Conservation (phyloP, 2,888 invertebrate genomes). For the Crepidodera aurea region DNA sequence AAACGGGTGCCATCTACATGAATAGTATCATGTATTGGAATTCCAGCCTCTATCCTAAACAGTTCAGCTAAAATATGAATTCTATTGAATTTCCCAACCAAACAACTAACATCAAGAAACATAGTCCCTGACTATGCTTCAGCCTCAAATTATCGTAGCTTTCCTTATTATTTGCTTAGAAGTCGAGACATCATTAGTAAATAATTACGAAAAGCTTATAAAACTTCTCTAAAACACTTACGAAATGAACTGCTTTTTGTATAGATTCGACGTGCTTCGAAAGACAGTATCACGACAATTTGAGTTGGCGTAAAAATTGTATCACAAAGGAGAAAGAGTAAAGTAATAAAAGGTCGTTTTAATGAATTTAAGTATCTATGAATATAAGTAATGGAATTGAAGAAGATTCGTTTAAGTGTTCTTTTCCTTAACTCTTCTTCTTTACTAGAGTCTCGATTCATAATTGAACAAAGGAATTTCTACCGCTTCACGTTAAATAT, state of each 20-base stretch:
- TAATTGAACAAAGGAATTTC: constrained; percentile 28
- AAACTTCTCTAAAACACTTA: not conserved
- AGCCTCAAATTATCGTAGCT: too few species aligned
- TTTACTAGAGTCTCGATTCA: constrained; percentile 21
- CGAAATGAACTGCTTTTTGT: constrained; percentile 3
- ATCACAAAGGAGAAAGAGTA: constrained; percentile 27
- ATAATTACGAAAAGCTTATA: not conserved
- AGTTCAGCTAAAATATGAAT: too few species aligned
- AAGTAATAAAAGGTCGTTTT: constrained; percentile 25
- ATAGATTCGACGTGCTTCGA: not conserved
- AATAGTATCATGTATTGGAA: too few species aligned
- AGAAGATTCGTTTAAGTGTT: constrained; percentile 32
- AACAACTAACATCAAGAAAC: too few species aligned
- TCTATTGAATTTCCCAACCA: too few species aligned
- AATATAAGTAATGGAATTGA: constrained; percentile 34
- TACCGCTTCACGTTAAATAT: constrained; percentile 4
- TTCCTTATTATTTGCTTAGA: too few species aligned
- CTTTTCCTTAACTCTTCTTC: constrained; percentile 23
- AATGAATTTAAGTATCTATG: constrained; percentile 32
- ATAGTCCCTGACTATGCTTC: too few species aligned
- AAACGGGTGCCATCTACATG: too few species aligned
- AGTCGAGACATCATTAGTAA: not conserved
- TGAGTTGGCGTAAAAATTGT: constrained; percentile 16
- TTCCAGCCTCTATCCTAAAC: too few species aligned
- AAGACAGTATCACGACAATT: constrained; percentile 8